phyloP scores from a whole-genome alignment of 2,797 vertebrate species.

The Poeciliopsis gracilis region DNA sequence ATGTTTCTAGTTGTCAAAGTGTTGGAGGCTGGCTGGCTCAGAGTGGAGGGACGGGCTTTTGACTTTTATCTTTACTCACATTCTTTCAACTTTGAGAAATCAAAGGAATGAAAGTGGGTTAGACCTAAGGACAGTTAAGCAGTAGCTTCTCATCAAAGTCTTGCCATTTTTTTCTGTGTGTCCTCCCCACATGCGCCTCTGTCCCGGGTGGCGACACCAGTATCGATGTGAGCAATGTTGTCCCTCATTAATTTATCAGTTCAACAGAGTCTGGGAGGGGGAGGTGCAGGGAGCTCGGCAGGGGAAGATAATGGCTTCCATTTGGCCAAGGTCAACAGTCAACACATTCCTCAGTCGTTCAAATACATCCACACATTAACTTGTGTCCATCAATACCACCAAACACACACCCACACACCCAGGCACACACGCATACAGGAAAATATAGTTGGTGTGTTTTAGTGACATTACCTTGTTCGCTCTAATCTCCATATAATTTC shows the following conservation, averaged over 20 bases:
- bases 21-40: too few species aligned
- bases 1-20: too few species aligned
- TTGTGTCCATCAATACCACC: constrained; percentile 42
- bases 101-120: too few species aligned
- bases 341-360: constrained; percentile 80
- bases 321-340: constrained; percentile 80
- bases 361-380: constrained; percentile 79
- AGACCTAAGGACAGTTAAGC: too few species aligned
- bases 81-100: too few species aligned
- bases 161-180: not conserved
- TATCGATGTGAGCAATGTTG: constrained; percentile 69
- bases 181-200: not conserved
- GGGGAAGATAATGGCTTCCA: constrained; percentile 74
- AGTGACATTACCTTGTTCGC: constrained; percentile 19
- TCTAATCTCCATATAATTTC: not conserved
- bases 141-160: not conserved
- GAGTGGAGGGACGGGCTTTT: too few species aligned
- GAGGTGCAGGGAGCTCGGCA: constrained; percentile 33
- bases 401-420: constrained; percentile 4
- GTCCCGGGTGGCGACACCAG: constrained; percentile 56
- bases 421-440: not conserved
- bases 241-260: constrained; percentile 77
- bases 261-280: constrained; percentile 38
- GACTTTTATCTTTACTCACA: too few species aligned
- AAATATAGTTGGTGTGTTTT: constrained; percentile 26